Evolutionary conservation across 1,140 invertebrate species (phyloP).

Genomic region (Drosophila nannoptera): DNA sequence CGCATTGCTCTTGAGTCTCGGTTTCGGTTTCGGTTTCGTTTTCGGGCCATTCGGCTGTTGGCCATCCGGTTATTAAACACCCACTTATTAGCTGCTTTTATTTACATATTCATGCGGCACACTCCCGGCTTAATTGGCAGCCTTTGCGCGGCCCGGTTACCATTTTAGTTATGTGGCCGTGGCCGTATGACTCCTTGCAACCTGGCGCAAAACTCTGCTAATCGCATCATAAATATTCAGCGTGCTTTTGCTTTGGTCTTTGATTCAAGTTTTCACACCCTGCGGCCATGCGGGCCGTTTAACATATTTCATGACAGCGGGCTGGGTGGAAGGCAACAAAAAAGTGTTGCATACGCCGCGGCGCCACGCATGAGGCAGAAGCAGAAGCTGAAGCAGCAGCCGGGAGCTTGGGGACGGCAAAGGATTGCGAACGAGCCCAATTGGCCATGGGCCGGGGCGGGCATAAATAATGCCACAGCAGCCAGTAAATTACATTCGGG

Average conservation of each 20-base stretch:
- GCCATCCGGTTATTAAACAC: conserved; percentile 77
- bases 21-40: conserved; percentile 2
- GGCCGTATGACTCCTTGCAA: conserved; percentile 65
- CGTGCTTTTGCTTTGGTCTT: conserved; percentile 57
- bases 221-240: conserved; percentile 78
- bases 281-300: conserved; percentile 63
- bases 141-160: conserved; percentile 34
- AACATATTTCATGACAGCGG: conserved; percentile 69
- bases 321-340: conserved; percentile 17
- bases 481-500: conserved; percentile 62
- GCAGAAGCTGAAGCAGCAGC: conserved; percentile 31
- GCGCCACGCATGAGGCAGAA: conserved; percentile 51
- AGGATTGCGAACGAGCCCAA: conserved; percentile 38
- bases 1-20: conserved; percentile 31
- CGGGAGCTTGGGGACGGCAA: not conserved
- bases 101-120: conserved; percentile 77
- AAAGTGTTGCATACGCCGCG: conserved; percentile 67
- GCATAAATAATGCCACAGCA: conserved; percentile 61
- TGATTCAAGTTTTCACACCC: conserved; percentile 76
- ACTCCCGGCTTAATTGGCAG: conserved; percentile 71
- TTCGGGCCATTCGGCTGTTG: conserved; percentile 15
- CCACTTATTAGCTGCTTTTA: conserved; percentile 78
- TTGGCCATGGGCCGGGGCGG: conserved; percentile 29
- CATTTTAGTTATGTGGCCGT: conserved; percentile 47
- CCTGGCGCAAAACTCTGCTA: conserved; percentile 59